Base-by-base conservation (phyloP, 2,113 vertebrate species). In the Atherinomorus stipes region DNA sequence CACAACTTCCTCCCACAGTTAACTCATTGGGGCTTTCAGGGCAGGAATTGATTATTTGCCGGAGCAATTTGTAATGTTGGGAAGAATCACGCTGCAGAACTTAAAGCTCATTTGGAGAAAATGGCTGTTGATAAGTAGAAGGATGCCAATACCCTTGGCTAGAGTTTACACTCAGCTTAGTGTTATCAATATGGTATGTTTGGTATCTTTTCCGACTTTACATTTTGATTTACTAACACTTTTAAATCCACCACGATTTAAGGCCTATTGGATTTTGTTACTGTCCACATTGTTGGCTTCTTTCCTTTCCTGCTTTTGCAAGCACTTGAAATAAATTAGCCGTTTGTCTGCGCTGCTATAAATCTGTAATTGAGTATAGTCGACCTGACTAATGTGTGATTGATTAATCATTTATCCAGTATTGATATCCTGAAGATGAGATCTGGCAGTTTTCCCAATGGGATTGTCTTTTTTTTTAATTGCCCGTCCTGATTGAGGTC, bases 391-490 rank as follows among this genome's bases (percentile, higher is more conserved):
- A 34, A 84, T 79, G 57, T 34, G 64, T 70, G 80, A 91, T 81
- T 68, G 89, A 91, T 88, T 63, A 52, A 54, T 58, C 73, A 91
- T 91, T 76, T 88, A 91, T 86, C 67, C 51, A n/a, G 42, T 67
- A 89, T 89, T 37, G 87, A 91, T 56, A 25, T 15, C 31, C 26
- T 64, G 71, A 60, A 83, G 88, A 84, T 61, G 80, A 73, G 53
- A 7, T 54, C 50, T 64, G 66, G 71, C 26, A 23, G 19, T 64
- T 71, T n/a, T 74, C 74, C 77, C 79, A 1, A 62, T 50, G 58
- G 65, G 68, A 52, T 23, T 68, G 44, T 44, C 4, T 44, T 28
- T 11, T 68, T n/a, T 76, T 56, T 79, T 75, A 80, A 86, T 85
- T 75, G 83, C 71, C 61, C 77, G 63, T 76, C 70, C 56, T 80